Percentiles rank a stretch among this genome's conserved stretches.
phyloP scores from a whole-genome alignment of 2,797 vertebrate genomes.

The Numenius phaeopus region DNA sequence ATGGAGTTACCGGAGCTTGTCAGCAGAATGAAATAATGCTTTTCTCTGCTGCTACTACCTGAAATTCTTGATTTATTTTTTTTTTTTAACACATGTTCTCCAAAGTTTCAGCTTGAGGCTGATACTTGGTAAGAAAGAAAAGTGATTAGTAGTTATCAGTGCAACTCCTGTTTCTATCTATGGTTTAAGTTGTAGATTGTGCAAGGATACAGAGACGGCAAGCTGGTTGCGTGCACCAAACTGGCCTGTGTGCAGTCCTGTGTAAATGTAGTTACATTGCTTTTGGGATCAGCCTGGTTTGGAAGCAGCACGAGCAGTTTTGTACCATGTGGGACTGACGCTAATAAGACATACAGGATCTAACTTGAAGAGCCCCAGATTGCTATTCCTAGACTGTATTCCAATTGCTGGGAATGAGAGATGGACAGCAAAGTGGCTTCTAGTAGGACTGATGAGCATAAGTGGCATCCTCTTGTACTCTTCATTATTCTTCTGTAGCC shows the following conservation, averaged over 20 bases:
- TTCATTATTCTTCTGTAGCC: background rate
- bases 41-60: background rate
- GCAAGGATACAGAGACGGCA: background rate
- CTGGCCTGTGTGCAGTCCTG: background rate
- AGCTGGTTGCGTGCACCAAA: background rate
- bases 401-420: accelerated
- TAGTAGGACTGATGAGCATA: background rate
- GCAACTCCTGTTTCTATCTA: background rate
- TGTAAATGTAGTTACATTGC: background rate
- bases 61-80: background rate
- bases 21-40: background rate
- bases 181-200: background rate
- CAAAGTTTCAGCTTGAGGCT: background rate
- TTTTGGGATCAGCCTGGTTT: background rate
- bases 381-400: background rate
- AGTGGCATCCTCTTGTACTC: background rate
- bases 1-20: background rate
- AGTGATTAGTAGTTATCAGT: background rate
- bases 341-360: background rate
- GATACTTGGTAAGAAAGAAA: background rate
- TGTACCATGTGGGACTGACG: background rate
- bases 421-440: background rate
- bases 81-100: background rate
- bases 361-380: background rate
- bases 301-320: background rate